A percentile compares a stretch with the other conserved stretches of the same genome.
phyloP scores from a whole-genome alignment of 2,113 vertebrate species.

The Crotalus viridis region DNA sequence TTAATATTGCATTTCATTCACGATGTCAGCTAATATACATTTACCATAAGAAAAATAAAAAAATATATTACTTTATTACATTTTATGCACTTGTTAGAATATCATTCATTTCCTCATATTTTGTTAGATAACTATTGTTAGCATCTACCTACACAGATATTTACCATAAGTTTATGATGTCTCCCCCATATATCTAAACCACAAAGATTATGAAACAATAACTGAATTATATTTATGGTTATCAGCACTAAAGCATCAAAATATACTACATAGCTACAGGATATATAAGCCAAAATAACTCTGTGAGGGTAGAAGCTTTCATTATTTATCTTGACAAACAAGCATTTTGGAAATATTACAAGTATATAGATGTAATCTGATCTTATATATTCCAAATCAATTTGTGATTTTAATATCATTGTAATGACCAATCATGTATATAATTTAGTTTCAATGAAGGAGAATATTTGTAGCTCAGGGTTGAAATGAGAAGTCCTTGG shows the following conservation, averaged over 20 bases:
- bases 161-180: neutral
- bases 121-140: neutral
- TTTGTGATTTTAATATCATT: neutral
- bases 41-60: neutral
- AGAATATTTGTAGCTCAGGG: too few relatives aligned
- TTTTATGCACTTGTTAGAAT: neutral
- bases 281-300: neutral
- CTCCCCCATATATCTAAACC: neutral
- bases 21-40: neutral
- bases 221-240: neutral
- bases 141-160: neutral
- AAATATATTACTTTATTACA: neutral
- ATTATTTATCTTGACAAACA: neutral
- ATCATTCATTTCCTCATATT: neutral
- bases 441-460: neutral
- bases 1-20: conserved; percentile 46
- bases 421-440: neutral
- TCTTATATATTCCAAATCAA: neutral
- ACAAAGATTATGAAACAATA: neutral
- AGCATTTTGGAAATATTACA: neutral
- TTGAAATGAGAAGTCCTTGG: too few relatives aligned
- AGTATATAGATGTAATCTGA: neutral
- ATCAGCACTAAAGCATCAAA: neutral
- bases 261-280: neutral
- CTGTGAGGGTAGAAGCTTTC: neutral